phyloP scores from a whole-genome alignment of 2,888 invertebrate genomes.

The Apamea anceps region DNA sequence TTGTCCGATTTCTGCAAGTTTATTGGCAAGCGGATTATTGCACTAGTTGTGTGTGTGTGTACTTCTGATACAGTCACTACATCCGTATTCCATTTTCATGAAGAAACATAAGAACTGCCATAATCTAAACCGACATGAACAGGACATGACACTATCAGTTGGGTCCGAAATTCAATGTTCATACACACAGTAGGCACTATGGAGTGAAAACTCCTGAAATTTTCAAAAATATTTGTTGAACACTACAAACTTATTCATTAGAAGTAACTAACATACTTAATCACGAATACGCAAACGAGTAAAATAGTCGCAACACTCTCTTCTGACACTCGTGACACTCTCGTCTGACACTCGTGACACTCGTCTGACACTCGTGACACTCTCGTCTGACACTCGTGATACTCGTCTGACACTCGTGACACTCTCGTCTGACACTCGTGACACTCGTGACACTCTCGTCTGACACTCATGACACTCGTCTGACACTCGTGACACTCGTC shows the following conservation, averaged over 20 bases:
- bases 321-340: too few relatives aligned
- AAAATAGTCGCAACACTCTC: background rate
- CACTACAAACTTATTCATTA: background rate
- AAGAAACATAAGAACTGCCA: background rate
- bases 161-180: background rate
- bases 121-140: background rate
- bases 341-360: background rate
- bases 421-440: too few relatives aligned
- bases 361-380: background rate
- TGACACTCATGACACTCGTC: too few relatives aligned
- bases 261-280: background rate
- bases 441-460: too few relatives aligned
- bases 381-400: too few relatives aligned
- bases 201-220: background rate
- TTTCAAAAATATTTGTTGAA: background rate
- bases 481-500: background rate
- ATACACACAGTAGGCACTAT: background rate
- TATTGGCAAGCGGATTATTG: conserved; percentile 6
- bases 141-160: background rate
- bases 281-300: background rate
- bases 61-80: background rate
- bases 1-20: conserved; percentile 10
- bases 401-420: too few relatives aligned
- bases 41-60: background rate
- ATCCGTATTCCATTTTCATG: background rate